Evolutionary conservation across 2,888 invertebrate species (phyloP).

Genomic region (Julus scandinavius): DNA sequence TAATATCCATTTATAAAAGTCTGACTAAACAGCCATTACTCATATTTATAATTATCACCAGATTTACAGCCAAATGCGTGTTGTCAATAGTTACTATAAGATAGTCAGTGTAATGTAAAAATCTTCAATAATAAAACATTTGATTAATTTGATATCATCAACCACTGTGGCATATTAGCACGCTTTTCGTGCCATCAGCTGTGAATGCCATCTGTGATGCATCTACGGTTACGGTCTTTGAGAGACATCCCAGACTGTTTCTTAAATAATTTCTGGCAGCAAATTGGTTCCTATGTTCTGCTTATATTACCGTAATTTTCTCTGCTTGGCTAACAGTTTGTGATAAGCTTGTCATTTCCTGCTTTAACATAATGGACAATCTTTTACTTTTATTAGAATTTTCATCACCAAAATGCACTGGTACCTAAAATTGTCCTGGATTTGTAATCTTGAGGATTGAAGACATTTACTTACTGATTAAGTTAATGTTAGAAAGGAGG

Average conservation of each 20-base stretch:
- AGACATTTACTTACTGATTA: too few species aligned
- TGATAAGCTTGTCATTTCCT: background rate
- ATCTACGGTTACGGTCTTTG: background rate
- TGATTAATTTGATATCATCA: background rate
- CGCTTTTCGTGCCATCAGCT: background rate
- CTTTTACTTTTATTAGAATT: background rate
- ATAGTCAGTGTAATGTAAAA: background rate
- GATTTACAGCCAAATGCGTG: too few species aligned
- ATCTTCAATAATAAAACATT: background rate
- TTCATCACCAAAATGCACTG: background rate
- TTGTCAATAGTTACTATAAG: too few species aligned
- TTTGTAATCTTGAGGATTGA: background rate
- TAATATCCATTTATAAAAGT: too few species aligned
- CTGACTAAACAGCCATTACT: too few species aligned
- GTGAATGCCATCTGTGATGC: background rate
- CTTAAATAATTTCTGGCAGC: background rate
- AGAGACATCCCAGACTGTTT: background rate
- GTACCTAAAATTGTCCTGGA: background rate
- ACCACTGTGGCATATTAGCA: background rate
- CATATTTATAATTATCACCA: too few species aligned
- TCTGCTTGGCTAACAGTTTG: slow-evolving; percentile 1
- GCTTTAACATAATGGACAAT: background rate
- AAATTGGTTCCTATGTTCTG: background rate
- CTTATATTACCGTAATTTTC: background rate
- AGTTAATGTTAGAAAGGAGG: too few species aligned